phyloP scores from a whole-genome alignment of 2,888 invertebrate species.

The Cheilosia pagana region DNA sequence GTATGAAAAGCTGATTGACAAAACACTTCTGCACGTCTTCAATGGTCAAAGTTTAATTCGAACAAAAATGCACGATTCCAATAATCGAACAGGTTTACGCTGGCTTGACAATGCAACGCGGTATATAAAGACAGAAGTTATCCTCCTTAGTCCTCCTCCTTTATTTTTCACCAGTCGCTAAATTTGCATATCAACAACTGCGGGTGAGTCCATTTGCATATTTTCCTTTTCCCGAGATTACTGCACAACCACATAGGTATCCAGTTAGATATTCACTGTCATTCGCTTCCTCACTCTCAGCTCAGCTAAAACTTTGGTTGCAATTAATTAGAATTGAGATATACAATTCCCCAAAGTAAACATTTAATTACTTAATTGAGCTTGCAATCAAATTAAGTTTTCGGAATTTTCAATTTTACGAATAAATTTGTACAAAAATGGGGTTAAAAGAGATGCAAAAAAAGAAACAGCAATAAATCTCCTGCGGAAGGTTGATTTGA shows the following conservation, averaged over 20 bases:
- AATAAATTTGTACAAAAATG: constrained; percentile 48
- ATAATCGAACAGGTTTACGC: no score
- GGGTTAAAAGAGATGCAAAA: background rate
- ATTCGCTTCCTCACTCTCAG: background rate
- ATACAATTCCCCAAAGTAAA: constrained; percentile 73
- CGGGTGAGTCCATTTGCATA: constrained; percentile 52
- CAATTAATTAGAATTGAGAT: constrained; percentile 72
- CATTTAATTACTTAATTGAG: constrained; percentile 75
- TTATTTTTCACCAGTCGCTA: background rate
- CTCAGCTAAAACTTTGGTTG: constrained; percentile 48
- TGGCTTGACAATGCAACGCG: no score
- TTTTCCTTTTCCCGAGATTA: constrained; percentile 20
- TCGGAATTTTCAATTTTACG: constrained; percentile 55
- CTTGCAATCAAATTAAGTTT: constrained; percentile 74
- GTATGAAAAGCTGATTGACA: no score
- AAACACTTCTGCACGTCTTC: no score
- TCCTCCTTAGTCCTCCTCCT: no score
- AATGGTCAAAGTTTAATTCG: no score
- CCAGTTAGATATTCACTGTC: constrained; percentile 14
- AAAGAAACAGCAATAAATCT: constrained; percentile 3
- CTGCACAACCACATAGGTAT: constrained; percentile 14
- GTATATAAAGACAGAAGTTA: no score
- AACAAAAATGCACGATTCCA: no score
- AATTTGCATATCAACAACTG: constrained; percentile 46
- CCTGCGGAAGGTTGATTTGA: constrained; percentile 46